Percentiles rank a stretch among this genome's conserved stretches.
Evolutionary conservation across 2,113 vertebrate genomes (phyloP).

Genomic region (Prunella himalayana): DNA sequence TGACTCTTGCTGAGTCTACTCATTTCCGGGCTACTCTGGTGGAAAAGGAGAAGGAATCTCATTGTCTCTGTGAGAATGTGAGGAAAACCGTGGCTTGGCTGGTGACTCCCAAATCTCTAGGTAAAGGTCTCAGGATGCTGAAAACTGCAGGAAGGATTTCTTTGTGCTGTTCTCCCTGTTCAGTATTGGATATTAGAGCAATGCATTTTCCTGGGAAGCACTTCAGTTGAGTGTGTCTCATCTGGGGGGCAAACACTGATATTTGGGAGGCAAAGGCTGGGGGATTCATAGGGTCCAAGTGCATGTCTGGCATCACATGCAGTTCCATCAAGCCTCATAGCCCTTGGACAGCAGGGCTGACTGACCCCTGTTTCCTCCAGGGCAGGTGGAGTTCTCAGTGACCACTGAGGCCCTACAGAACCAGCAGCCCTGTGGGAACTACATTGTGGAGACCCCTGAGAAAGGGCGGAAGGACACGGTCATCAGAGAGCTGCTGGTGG

Average conservation of each 20-base stretch:
- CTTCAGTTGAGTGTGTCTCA: not conserved
- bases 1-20: constrained; percentile 49
- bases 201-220: not conserved
- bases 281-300: not conserved
- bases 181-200: not conserved
- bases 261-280: not conserved
- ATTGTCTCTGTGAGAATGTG: constrained; percentile 65
- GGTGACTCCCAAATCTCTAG: constrained; percentile 68
- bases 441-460: constrained; percentile 69
- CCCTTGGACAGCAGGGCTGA: not conserved
- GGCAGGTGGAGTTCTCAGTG: constrained; percentile 49
- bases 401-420: constrained; percentile 44
- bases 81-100: constrained; percentile 69
- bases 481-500: constrained; percentile 75
- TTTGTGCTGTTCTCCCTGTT: not conserved
- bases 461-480: constrained; percentile 77
- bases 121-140: constrained; percentile 35
- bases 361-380: constrained; percentile 15
- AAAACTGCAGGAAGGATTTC: not conserved
- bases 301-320: not conserved
- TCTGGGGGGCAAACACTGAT: not conserved
- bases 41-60: constrained; percentile 18
- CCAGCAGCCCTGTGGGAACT: constrained; percentile 14
- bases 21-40: constrained; percentile 27
- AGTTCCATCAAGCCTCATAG: not conserved